Base-by-base conservation (phyloP, 2,113 vertebrate genomes). In the Ciconia boyciana region DNA sequence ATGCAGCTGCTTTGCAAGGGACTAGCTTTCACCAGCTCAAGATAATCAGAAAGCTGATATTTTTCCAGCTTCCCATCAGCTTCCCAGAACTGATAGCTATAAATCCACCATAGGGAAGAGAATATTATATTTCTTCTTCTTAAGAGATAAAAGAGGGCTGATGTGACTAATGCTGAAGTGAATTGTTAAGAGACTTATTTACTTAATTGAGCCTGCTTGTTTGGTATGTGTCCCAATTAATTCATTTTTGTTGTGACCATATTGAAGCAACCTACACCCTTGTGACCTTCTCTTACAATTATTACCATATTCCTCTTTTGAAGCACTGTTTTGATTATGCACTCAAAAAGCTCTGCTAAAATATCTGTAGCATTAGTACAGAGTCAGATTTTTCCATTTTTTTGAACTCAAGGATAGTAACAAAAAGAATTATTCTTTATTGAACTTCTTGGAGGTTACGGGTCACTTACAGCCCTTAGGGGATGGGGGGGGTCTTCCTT, bases 221-320 rank as follows among this genome's bases (percentile, higher is more conserved):
- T 98, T 96, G 65, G 66, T 97, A 71, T 76, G 31, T 94, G 93
- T 94, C 90, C 86, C 91, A 96, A 71, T 98, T 97, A 95, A 97
- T 97, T 96, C 91, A 76, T 96, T 96, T 97, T 96, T 81, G 78
- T 97, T 95, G 94, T 81, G 92, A 96, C 78, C 87, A 66, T 93
- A 80, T 87, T 92, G 83, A 97, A 97, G 95, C 89, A 95, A 95
- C 92, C 90, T 79, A 58, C 51, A 90, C 93, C 87, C 70, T 95
- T 94, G 89, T 95, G 94, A 98, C 96, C 95, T 95, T 93, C 90
- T 87, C 79, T 88, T 94, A 34, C 60, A 93, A 97, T 96, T 95
- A 92, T 94, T 62, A 70, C 87, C 70, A 10, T 78, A 83, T 51
- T 83, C 79, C 83, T 89, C 83, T 90, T 97, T 93, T 92, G 92